phyloP scores from a whole-genome alignment of 1,140 invertebrate genomes.

The Orussus abietinus region DNA sequence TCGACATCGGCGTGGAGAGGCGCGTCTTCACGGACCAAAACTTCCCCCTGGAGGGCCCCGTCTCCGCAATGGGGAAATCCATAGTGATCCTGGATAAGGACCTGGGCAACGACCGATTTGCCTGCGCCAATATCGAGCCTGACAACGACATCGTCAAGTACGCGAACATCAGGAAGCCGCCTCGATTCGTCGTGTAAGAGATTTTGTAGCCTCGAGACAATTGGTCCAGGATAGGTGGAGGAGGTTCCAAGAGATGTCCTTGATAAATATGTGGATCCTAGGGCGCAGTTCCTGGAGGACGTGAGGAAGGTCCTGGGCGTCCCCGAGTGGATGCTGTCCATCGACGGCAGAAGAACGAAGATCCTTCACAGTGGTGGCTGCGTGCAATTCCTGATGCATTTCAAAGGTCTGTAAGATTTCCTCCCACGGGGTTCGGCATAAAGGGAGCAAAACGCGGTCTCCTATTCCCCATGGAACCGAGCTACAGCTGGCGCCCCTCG shows the following conservation, averaged over 20 bases:
- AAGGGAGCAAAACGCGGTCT: too few relatives aligned
- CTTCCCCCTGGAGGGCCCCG: constrained; percentile 75
- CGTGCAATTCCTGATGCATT: constrained; percentile 84
- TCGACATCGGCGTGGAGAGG: constrained; percentile 75
- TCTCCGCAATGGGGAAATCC: constrained; percentile 77
- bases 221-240: too few relatives aligned
- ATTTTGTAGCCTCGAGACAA: too few relatives aligned
- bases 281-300: constrained; percentile 80
- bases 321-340: constrained; percentile 84
- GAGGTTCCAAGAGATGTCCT: too few relatives aligned
- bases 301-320: constrained; percentile 78
- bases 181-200: constrained; percentile 82
- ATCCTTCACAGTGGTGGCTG: constrained; percentile 74
- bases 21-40: constrained; percentile 81
- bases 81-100: constrained; percentile 81
- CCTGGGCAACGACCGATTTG: constrained; percentile 66
- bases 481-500: too few relatives aligned
- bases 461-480: too few relatives aligned
- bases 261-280: too few relatives aligned
- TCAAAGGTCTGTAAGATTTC: too few relatives aligned
- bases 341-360: constrained; percentile 77
- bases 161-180: constrained; percentile 80
- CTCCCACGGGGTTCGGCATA: too few relatives aligned
- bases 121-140: constrained; percentile 87
- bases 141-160: constrained; percentile 90